Evolutionary conservation across 1,140 invertebrate species (phyloP).

Genomic region (Grapholita molesta): DNA sequence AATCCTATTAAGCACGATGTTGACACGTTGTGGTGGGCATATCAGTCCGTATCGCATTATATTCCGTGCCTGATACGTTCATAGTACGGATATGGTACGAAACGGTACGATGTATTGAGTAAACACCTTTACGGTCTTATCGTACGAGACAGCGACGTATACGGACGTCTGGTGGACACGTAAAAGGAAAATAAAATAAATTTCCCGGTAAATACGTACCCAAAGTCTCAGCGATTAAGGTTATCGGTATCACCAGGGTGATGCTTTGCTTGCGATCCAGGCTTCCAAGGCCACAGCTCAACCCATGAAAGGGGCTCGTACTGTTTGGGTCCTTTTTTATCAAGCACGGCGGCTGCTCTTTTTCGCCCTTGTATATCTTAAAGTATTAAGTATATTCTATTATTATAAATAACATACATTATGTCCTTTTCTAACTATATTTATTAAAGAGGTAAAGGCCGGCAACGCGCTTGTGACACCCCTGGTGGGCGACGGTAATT

Average conservation of each 20-base stretch:
- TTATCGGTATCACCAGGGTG: neutral
- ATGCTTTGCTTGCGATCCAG: neutral
- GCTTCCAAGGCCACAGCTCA: neutral
- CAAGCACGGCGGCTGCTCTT: neutral
- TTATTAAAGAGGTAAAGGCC: too few relatives aligned
- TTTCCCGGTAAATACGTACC: too few relatives aligned
- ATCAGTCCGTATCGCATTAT: conserved; percentile 23
- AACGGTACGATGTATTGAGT: conserved; percentile 24
- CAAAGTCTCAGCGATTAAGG: neutral
- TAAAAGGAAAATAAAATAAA: too few relatives aligned
- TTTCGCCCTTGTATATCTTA: neutral
- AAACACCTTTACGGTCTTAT: too few relatives aligned
- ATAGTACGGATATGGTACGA: conserved; percentile 28
- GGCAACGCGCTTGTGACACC: too few relatives aligned
- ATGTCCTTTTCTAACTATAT: too few relatives aligned
- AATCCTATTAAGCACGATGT: too few relatives aligned
- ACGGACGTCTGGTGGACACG: too few relatives aligned
- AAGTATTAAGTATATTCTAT: too few relatives aligned
- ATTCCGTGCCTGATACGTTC: conserved; percentile 24
- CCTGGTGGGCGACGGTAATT: too few relatives aligned
- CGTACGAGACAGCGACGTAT: too few relatives aligned
- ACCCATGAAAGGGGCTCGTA: neutral
- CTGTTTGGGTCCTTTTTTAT: neutral
- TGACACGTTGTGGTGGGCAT: conserved; percentile 24
- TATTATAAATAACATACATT: neutral